Percentiles rank a stretch among this genome's conserved stretches.
Conservation (phyloP, 2,113 vertebrate species). For the Addax nasomaculatus region DNA sequence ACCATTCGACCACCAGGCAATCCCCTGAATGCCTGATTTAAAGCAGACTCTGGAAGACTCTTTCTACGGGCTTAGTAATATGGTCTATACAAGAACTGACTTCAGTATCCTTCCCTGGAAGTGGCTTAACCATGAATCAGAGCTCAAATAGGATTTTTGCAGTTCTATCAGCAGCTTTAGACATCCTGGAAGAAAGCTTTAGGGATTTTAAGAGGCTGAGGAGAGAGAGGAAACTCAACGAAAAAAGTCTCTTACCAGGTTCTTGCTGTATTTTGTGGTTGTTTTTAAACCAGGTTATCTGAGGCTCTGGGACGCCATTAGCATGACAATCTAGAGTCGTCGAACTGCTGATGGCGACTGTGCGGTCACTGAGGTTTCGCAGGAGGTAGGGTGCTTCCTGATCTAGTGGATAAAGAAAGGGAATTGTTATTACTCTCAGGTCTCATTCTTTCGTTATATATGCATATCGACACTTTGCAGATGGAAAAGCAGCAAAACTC, state of each 20-base stretch:
- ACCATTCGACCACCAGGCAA: neutral
- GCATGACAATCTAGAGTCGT: constrained; percentile 86
- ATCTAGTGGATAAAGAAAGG: constrained; percentile 82
- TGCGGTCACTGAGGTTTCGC: constrained; percentile 85
- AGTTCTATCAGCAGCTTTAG: neutral
- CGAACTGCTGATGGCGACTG: constrained; percentile 88
- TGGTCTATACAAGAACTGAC: neutral
- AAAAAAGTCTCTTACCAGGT: constrained; percentile 85
- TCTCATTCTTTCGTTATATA: neutral
- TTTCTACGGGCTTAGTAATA: neutral
- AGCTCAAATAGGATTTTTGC: neutral
- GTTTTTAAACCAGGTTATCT: constrained; percentile 94
- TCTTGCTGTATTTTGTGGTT: constrained; percentile 84
- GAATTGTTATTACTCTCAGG: constrained; percentile 44
- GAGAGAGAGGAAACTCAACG: neutral
- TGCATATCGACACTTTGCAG: neutral
- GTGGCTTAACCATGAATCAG: neutral
- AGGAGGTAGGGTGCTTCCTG: constrained; percentile 89
- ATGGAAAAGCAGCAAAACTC: neutral
- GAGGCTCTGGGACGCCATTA: constrained; percentile 87
- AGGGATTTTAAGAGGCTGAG: accelerated
- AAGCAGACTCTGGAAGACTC: neutral
- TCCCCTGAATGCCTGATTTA: neutral
- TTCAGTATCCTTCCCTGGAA: neutral
- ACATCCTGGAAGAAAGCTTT: neutral